Percentiles rank a stretch among this genome's conserved stretches.
Conservation (phyloP, 2,888 invertebrate genomes). For the Ectobius pallidus region DNA sequence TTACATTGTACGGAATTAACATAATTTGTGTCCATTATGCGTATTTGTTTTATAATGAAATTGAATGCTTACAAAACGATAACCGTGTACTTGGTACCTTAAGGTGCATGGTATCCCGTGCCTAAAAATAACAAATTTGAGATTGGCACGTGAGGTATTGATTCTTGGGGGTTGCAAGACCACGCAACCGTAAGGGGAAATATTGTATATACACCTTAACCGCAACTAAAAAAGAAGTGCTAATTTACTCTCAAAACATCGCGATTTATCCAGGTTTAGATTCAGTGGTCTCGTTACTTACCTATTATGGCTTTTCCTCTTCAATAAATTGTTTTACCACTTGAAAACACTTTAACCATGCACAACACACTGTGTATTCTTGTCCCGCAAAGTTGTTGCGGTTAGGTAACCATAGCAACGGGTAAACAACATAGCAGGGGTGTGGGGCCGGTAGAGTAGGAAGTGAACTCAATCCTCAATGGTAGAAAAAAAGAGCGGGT, state of each 20-base stretch:
- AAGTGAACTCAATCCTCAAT: too few species aligned
- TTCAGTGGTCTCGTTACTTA: background rate
- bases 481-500: background rate
- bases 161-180: background rate
- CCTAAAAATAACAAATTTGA: background rate
- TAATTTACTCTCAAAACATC: too few species aligned
- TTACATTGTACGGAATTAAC: too few species aligned
- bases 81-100: background rate
- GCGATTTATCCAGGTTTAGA: background rate
- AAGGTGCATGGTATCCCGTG: background rate
- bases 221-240: background rate
- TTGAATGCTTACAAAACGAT: too few species aligned
- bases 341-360: background rate
- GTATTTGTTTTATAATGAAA: too few species aligned
- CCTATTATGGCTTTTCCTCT: background rate
- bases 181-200: too few species aligned
- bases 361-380: background rate
- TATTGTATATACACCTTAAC: background rate
- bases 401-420: conserved; percentile 9
- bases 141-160: conserved; percentile 5
- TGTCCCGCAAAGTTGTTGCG: background rate
- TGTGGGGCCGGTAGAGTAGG: background rate
- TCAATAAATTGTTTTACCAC: background rate
- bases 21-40: too few species aligned
- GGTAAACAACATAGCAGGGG: conserved; percentile 2